Conservation (phyloP, 2,797 vertebrate species). For the Smutsia gigantea region DNA sequence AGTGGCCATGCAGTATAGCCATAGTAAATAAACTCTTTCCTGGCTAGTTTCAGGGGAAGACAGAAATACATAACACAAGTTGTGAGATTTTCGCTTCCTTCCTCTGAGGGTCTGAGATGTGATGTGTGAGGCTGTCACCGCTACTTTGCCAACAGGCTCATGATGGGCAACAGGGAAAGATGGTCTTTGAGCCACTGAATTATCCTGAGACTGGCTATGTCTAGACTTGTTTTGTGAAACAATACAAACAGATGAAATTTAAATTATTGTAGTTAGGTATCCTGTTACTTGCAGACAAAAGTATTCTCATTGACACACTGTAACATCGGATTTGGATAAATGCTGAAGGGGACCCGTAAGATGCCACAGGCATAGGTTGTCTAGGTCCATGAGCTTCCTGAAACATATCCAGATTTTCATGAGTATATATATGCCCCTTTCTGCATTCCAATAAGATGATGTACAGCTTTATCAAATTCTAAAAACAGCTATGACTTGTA, state of each 20-base stretch:
- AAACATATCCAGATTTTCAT: no score
- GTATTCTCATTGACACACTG: neutral
- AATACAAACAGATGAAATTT: neutral
- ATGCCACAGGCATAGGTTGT: rapidly evolving
- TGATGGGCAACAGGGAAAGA: neutral
- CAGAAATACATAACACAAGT: neutral
- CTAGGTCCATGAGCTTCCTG: no score
- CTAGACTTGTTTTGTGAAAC: neutral
- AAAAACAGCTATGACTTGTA: rapidly evolving
- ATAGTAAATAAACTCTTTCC: neutral
- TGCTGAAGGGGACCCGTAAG: neutral
- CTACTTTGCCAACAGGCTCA: rapidly evolving
- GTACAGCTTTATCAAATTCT: neutral
- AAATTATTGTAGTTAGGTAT: neutral
- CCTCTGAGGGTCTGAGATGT: rapidly evolving
- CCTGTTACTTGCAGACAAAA: neutral
- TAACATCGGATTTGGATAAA: neutral
- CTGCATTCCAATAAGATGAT: neutral
- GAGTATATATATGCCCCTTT: neutral
- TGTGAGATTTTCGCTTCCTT: neutral
- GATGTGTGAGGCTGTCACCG: rapidly evolving
- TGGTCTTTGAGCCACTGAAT: neutral
- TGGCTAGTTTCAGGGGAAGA: neutral
- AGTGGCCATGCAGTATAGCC: rapidly evolving
- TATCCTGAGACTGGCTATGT: neutral